phyloP scores from a whole-genome alignment of 2,888 invertebrate species.

The Orthonevra nobilis region DNA sequence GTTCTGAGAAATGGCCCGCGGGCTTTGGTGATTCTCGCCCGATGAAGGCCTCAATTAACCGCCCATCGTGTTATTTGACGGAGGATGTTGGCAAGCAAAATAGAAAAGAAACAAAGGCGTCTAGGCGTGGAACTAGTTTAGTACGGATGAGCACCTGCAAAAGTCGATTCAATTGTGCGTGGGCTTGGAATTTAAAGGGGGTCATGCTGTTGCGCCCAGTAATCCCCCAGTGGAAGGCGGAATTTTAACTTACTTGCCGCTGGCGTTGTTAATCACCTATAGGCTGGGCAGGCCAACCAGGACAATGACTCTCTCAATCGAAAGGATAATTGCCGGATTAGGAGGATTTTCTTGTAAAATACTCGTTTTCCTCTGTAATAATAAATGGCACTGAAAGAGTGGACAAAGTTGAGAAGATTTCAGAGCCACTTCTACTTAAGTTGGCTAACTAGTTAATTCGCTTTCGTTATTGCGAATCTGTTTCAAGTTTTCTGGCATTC shows the following conservation, averaged over 20 bases:
- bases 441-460: too few relatives aligned
- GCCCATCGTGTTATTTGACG: slow-evolving; percentile 58
- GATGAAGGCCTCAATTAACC: slow-evolving; percentile 69
- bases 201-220: slow-evolving; percentile 12
- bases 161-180: slow-evolving; percentile 59
- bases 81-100: background rate
- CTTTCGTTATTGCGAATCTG: too few relatives aligned
- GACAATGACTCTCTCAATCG: slow-evolving; percentile 49
- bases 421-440: too few relatives aligned
- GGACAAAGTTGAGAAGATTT: too few relatives aligned
- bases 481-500: too few relatives aligned
- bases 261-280: slow-evolving; percentile 61
- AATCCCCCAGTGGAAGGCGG: slow-evolving; percentile 48
- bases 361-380: too few relatives aligned
- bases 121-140: background rate
- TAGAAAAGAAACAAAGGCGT: background rate
- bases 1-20: slow-evolving; percentile 18
- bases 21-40: slow-evolving; percentile 42
- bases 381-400: too few relatives aligned
- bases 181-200: slow-evolving; percentile 49
- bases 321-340: slow-evolving; percentile 23
- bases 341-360: too few relatives aligned
- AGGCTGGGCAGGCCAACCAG: slow-evolving; percentile 30
- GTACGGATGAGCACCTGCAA: slow-evolving; percentile 58
- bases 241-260: slow-evolving; percentile 62